Percentiles rank a stretch among this genome's conserved stretches.
Evolutionary conservation across 1,140 invertebrate species (phyloP).

Genomic region (Dufourea novaeangliae): DNA sequence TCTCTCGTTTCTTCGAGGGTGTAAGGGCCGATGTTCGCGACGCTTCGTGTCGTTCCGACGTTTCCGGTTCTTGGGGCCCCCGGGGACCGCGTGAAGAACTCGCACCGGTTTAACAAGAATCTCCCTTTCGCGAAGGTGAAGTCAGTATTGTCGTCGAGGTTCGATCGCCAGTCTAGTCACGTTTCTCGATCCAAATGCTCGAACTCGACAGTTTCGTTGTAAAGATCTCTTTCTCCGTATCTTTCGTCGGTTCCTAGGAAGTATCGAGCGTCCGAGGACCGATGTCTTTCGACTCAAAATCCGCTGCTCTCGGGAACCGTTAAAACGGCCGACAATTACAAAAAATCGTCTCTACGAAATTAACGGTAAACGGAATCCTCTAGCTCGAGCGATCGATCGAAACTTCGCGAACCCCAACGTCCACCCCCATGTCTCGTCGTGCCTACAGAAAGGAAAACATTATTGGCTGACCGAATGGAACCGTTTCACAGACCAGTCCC

Average conservation of each 20-base stretch:
- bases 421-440: conserved; percentile 45
- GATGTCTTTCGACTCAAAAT: not conserved
- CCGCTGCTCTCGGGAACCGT: not conserved
- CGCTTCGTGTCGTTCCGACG: conserved; percentile 12
- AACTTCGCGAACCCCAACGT: conserved; percentile 23
- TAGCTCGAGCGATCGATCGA: conserved; percentile 48
- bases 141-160: too few relatives aligned
- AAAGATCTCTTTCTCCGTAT: not conserved
- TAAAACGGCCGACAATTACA: not conserved
- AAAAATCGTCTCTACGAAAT: not conserved
- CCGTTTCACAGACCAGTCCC: not conserved
- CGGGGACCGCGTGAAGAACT: conserved; percentile 50
- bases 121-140: too few relatives aligned
- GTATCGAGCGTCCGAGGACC: not conserved
- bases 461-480: not conserved
- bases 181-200: conserved; percentile 33
- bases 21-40: not conserved
- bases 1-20: not conserved
- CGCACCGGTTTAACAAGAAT: conserved; percentile 66
- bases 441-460: conserved; percentile 6
- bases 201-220: not conserved
- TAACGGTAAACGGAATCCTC: not conserved
- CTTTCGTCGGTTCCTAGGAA: not conserved
- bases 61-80: not conserved
- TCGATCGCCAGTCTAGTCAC: too few relatives aligned